Percentiles rank a stretch among this genome's conserved stretches.
These are phyloP conservation scores for Malthinus seriepunctatus DNA, from an alignment of 2,888 invertebrate species.

Conservation along the genomic window DNA sequence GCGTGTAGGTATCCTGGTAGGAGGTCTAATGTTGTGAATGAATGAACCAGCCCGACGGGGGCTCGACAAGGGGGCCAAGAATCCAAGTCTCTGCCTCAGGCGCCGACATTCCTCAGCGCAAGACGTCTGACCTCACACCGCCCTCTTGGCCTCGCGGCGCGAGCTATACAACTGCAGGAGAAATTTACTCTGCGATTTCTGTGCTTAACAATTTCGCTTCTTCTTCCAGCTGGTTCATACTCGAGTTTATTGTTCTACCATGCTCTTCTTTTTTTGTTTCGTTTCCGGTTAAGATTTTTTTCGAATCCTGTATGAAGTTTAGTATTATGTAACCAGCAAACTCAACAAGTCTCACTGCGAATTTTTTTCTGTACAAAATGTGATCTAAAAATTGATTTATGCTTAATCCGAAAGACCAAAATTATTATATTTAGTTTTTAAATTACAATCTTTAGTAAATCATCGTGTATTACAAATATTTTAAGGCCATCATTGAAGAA, in stretches of 20 bases:
- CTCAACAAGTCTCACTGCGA: not conserved
- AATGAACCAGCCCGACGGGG: conserved; percentile 56
- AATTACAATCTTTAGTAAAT: too few species aligned
- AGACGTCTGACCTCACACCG: conserved; percentile 52
- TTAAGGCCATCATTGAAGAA: too few species aligned
- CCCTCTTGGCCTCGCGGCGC: conserved; percentile 29
- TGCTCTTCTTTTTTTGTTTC: conserved; percentile 24
- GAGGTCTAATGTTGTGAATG: conserved; percentile 59
- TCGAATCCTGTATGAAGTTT: conserved; percentile 12
- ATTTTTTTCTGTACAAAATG: conserved; percentile 13
- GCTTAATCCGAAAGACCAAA: too few species aligned
- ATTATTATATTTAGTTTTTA: too few species aligned
- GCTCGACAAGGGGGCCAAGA: conserved; percentile 56
- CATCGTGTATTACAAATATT: too few species aligned
- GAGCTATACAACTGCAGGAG: conserved; percentile 22
- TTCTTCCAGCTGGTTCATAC: conserved; percentile 19
- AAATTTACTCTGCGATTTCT: conserved; percentile 3
- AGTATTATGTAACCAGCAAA: conserved; percentile 26
- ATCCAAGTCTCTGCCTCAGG: conserved; percentile 60
- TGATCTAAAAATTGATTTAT: too few species aligned
- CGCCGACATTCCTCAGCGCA: conserved; percentile 62
- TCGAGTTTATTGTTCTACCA: conserved; percentile 28
- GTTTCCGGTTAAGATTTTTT: conserved; percentile 30
- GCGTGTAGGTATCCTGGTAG: conserved; percentile 56
- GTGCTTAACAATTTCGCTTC: conserved; percentile 30